phyloP scores from a whole-genome alignment of 1,140 invertebrate species.

The Sipha flava region DNA sequence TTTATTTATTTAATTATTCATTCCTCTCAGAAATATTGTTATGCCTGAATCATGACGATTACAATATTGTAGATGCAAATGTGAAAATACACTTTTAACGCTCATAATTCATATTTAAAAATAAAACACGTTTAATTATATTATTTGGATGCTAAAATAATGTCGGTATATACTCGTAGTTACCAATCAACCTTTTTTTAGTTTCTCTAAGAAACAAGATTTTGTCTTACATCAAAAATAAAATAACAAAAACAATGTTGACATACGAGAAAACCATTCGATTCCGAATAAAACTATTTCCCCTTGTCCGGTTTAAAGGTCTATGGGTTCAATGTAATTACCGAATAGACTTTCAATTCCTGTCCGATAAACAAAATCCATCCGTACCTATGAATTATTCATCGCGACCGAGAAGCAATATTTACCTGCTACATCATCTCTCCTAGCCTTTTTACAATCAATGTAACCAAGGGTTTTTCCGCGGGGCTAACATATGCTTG shows the following conservation, averaged over 20 bases:
- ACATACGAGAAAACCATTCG: background rate
- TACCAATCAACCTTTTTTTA: too few species aligned
- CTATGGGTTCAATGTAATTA: constrained; percentile 4
- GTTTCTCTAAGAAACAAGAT: too few species aligned
- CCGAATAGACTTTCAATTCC: constrained; percentile 9
- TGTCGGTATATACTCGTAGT: too few species aligned
- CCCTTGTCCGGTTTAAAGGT: background rate
- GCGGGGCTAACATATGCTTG: background rate
- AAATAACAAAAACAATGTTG: background rate
- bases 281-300: background rate
- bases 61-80: too few species aligned
- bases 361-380: constrained; percentile 4
- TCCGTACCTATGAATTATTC: constrained; percentile 12
- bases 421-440: background rate
- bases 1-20: too few species aligned
- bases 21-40: too few species aligned
- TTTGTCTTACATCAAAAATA: background rate
- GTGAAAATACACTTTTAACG: too few species aligned
- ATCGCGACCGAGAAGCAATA: background rate
- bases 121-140: too few species aligned
- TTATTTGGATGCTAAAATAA: too few species aligned
- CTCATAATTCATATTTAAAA: too few species aligned
- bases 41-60: too few species aligned
- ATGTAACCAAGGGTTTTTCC: background rate
- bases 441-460: background rate